These are phyloP conservation scores for Proteles cristata DNA, from an alignment of 2,113 vertebrate species.

Conservation along the genomic window DNA sequence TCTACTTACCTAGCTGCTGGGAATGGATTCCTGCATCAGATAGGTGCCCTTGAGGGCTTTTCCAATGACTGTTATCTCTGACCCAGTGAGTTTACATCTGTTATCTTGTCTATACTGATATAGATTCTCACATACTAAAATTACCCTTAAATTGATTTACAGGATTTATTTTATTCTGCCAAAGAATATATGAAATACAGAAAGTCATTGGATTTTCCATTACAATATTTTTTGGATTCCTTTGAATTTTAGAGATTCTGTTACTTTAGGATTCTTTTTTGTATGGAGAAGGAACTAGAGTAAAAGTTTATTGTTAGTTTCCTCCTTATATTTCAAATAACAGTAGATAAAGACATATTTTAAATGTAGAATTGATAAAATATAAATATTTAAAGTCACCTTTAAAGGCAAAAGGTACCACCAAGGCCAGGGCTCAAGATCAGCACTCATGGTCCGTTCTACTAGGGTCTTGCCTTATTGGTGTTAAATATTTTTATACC, in stretches of 20 bases:
- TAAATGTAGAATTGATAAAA: not conserved
- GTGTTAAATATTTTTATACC: not conserved
- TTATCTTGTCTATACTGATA: not conserved
- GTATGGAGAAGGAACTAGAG: not conserved
- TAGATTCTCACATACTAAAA: not conserved
- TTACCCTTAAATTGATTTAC: not conserved
- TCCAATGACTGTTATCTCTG: not conserved
- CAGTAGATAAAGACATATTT: not conserved
- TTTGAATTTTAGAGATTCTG: not conserved
- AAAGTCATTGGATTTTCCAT: not conserved
- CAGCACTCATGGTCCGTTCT: not conserved
- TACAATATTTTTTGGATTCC: not conserved
- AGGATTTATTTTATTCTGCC: not conserved
- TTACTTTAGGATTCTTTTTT: not conserved
- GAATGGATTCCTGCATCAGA: not conserved
- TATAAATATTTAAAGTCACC: not conserved
- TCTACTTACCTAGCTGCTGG: not conserved
- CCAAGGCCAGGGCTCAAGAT: not conserved
- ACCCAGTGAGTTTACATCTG: not conserved
- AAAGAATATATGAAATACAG: not conserved
- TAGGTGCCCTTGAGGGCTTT: not conserved
- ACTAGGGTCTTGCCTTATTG: fast-evolving
- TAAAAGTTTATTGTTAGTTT: not conserved
- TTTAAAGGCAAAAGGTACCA: not conserved
- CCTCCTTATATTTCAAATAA: not conserved